Base-by-base conservation (phyloP, 1,140 invertebrate species). In the Psilanteris sp. region DNA sequence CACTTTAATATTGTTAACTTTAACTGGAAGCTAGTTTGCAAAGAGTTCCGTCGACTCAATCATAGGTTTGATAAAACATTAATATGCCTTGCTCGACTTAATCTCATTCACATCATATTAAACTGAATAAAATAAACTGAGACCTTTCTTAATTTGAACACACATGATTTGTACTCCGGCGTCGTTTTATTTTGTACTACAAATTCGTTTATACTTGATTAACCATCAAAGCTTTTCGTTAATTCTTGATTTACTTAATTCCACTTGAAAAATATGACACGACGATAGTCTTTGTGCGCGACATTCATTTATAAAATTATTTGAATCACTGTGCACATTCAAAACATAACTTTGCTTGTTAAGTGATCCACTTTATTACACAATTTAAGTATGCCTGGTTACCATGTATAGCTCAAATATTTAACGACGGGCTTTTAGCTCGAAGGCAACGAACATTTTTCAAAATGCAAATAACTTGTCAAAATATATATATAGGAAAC, bases 1-100 rank as follows among this genome's bases (percentile, higher is more conserved):
- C 13, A 11, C 44, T 43, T 43, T 43, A 59, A 44, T 59, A 43
- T 24, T 41, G 52, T 57, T 57, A 57, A 39, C 15, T 57, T 7
- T 4, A 27, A 41, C 37, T 8, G n/a, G 15, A 16, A 22, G 24
- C 10, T 18, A 43, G 24, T 32, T 37, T 41, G 14, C 52, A 22
- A 50, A 20, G 31, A 34, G n/a, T 15, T 20, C 6, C 10, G 27
- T 7, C 13, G 13, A 36, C 2, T 36, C 37, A 39, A 62, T 24
- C 16, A 62, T 18, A 29, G 15, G 10, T 20, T 20, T 29, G 8
- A 10, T 39, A 32, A 31, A 41, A 22, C 27, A 54, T 9, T 61
- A 34, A 34, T 14, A 41, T 18, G 13, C 29, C 10, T 0, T 22
- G 14, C 18, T 46, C 8, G 9, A 29, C 13, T 29, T 46, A 27